These are phyloP conservation scores for Mya arenaria DNA, from an alignment of 1,140 invertebrate species.

Conservation along the genomic window DNA sequence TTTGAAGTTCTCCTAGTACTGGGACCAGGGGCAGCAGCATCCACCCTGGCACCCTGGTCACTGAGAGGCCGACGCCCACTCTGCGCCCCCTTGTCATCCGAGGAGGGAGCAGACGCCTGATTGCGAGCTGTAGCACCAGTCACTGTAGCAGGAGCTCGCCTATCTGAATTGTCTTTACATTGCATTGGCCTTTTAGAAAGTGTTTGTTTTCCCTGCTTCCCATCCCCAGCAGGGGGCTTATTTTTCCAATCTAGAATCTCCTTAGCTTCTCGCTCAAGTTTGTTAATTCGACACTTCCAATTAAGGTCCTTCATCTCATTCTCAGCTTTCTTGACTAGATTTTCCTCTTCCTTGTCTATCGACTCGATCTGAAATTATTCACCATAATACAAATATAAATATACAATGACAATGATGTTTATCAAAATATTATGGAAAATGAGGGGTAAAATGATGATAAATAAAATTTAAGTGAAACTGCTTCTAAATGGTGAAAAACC, in stretches of 20 bases:
- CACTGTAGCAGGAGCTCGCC: conserved; percentile 43
- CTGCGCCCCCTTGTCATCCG: background rate
- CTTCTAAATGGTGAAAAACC: too few relatives aligned
- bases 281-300: conserved; percentile 61
- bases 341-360: conserved; percentile 64
- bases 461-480: too few relatives aligned
- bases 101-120: conserved; percentile 7
- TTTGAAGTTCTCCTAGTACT: conserved; percentile 54
- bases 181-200: conserved; percentile 20
- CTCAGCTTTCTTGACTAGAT: conserved; percentile 62
- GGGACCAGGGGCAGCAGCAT: conserved; percentile 25
- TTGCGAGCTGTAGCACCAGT: conserved; percentile 22
- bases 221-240: conserved; percentile 35
- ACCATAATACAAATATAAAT: too few relatives aligned
- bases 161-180: conserved; percentile 34
- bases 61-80: conserved; percentile 62
- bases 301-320: conserved; percentile 67
- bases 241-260: conserved; percentile 58
- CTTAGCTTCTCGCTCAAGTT: conserved; percentile 61
- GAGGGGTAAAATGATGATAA: too few relatives aligned
- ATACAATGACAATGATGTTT: too few relatives aligned
- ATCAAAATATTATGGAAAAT: too few relatives aligned
- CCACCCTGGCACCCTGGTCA: conserved; percentile 64
- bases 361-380: conserved; percentile 61
- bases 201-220: conserved; percentile 42